These are phyloP conservation scores for Pristis pectinata DNA, from an alignment of 2,797 vertebrate species.

Conservation along the genomic window DNA sequence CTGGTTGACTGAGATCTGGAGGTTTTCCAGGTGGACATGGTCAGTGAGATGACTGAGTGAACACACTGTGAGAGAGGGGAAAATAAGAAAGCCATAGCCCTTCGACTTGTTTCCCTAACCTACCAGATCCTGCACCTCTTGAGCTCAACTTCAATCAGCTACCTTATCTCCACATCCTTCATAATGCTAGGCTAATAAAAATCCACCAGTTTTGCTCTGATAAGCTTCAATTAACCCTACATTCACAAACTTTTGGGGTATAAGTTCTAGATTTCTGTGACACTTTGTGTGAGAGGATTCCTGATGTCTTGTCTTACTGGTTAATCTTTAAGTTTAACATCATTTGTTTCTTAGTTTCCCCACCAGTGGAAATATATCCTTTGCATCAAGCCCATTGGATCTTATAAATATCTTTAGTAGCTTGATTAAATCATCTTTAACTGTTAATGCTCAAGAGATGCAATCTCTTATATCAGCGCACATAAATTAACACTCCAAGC, in stretches of 20 bases:
- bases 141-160: background rate
- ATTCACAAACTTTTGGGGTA: background rate
- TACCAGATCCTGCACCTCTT: background rate
- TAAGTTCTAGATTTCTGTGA: background rate
- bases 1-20: background rate
- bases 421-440: background rate
- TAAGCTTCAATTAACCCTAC: background rate
- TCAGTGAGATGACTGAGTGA: background rate
- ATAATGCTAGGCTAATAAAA: background rate
- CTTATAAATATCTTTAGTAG: background rate
- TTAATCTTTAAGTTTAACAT: background rate
- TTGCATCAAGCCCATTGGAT: background rate
- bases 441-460: background rate
- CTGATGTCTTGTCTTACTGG: background rate
- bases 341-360: background rate
- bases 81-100: background rate
- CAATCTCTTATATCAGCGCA: background rate
- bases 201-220: background rate
- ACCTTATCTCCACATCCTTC: background rate
- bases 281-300: background rate
- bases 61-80: background rate
- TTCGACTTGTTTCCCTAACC: background rate
- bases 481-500: background rate
- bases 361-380: background rate
- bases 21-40: background rate